phyloP scores from a whole-genome alignment of 2,888 invertebrate genomes.

The Beris morrisii region DNA sequence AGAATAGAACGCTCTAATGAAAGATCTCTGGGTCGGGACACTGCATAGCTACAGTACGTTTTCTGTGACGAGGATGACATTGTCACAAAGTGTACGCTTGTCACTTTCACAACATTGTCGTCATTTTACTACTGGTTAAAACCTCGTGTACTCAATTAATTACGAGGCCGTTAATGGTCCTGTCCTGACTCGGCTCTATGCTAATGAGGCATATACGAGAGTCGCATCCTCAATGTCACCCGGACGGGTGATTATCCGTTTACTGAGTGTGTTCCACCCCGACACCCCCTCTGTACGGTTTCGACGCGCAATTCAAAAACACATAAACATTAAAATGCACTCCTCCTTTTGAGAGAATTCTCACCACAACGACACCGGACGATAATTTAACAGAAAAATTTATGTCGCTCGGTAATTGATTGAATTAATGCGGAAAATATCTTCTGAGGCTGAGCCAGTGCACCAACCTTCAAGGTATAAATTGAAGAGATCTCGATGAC shows the following conservation, averaged over 20 bases:
- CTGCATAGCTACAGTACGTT: neutral
- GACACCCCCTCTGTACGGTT: neutral
- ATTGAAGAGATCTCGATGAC: too few relatives aligned
- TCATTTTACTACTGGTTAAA: constrained; percentile 4
- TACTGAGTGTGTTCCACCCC: neutral
- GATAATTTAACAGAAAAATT: neutral
- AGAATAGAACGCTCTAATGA: too few relatives aligned
- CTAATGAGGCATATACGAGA: constrained; percentile 10
- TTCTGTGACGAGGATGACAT: neutral
- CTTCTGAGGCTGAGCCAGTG: too few relatives aligned
- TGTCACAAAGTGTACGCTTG: neutral
- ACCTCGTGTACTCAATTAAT: constrained; percentile 26
- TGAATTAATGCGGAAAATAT: neutral
- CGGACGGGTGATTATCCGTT: neutral
- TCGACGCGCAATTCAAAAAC: neutral
- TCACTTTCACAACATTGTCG: constrained; percentile 8
- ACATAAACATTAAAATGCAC: neutral
- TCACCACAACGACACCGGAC: too few relatives aligned
- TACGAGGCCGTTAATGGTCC: constrained; percentile 11
- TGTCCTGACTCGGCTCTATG: neutral
- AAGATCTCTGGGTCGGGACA: neutral
- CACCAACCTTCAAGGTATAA: too few relatives aligned
- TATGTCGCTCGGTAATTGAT: constrained; percentile 1
- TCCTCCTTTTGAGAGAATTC: neutral
- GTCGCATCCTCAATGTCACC: neutral